Conservation (phyloP, 30 jellyfish, hydroid and myxozoan species). For the Sanderia malayensis region DNA sequence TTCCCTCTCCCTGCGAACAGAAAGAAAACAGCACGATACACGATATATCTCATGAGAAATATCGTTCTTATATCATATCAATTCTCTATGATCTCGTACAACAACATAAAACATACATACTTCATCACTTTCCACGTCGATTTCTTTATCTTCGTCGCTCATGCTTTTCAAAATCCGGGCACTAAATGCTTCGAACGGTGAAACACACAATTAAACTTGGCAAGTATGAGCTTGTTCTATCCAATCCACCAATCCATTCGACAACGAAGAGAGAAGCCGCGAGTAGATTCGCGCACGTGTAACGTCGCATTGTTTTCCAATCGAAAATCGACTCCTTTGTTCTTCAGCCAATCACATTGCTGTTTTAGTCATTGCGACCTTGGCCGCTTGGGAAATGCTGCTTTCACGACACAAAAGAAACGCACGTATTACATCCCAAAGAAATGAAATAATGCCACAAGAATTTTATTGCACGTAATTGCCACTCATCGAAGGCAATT, state of each 20-base stretch:
- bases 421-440: too few species aligned
- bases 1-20: conserved; percentile 76
- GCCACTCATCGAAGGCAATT: too few species aligned
- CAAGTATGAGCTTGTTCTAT: conserved; percentile 55
- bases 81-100: background rate
- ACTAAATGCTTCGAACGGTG: too few species aligned
- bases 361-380: too few species aligned
- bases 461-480: too few species aligned
- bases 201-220: conserved; percentile 9
- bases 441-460: too few species aligned
- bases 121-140: conserved; percentile 97
- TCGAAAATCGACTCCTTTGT: conserved; percentile 9
- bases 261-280: too few species aligned
- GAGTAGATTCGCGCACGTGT: conserved; percentile 81
- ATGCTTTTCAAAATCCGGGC: conserved; percentile 28
- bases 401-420: too few species aligned
- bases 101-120: conserved; percentile 38
- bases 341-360: conserved; percentile 45
- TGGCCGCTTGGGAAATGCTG: too few species aligned
- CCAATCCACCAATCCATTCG: too few species aligned
- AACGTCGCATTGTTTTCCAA: background rate
- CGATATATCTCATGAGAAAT: conserved; percentile 14
- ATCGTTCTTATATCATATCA: background rate
- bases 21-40: conserved; percentile 54
- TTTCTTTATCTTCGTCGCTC: conserved; percentile 97